Base-by-base conservation (phyloP, 2,113 vertebrate genomes). In the Empidonax traillii region DNA sequence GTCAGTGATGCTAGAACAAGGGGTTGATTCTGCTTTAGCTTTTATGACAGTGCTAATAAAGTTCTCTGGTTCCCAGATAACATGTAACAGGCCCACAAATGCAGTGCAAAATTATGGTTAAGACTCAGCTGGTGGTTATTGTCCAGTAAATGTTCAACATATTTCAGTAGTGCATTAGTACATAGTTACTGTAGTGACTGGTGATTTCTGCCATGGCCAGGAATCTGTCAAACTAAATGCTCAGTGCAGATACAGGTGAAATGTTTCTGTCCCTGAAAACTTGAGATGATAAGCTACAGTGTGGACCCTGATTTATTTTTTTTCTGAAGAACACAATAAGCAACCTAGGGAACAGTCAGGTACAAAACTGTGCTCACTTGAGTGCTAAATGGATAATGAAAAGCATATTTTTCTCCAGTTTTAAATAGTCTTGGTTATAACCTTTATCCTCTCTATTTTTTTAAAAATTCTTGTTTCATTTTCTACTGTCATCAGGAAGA, bases 21-120 rank as follows among this genome's bases (percentile, higher is more conserved):
- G 78, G 82, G 59, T 51, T 91, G 89, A 92, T 95, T 95, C 94
- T 94, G n/a, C 56, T 96, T 97, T 81, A 89, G 94, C 89, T 97
- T 96, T 96, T 97, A 90, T 85, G 83, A 27, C 43, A 96, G 81
- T 22, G 41, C 61, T 92, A 97, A 97, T 95, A 95, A 96, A 96
- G 89, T 96, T 95, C 91, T 93, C 65, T 94, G 93, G 55, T 21
- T 95, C 47, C 18, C 77, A 85, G 88, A 51, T 74, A 91, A 55
- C 78, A 52, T 5, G 28, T 82, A 94, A 82, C 87, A 80, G 88
- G 66, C 73, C 58, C 1, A 63, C 43, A 77, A 58, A 46, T 94
- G 76, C 58, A 87, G 58, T 49, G 46, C 41, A 59, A 89, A 96
- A 85, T 94, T 93, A 69, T 47, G 62, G 84, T 43, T 68, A 76